Evolutionary conservation across 2,113 vertebrate species (phyloP).

Genomic region (Onychostruthus taczanowskii): DNA sequence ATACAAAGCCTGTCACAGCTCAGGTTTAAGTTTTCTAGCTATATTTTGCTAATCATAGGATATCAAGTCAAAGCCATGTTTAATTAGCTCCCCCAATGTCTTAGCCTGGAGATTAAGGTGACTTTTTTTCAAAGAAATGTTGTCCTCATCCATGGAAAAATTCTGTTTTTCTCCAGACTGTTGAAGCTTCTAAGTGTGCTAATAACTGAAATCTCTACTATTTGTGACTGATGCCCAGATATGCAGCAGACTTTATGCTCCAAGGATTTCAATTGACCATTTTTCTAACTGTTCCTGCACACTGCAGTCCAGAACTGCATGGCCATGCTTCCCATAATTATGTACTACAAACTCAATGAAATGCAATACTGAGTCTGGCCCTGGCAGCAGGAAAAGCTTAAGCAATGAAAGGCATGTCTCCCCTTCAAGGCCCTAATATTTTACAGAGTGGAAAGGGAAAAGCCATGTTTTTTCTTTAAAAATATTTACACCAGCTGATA

Average conservation of each 20-base stretch:
- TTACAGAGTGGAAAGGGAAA: background rate
- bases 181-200: background rate
- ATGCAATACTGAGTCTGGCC: background rate
- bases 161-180: background rate
- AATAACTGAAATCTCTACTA: background rate
- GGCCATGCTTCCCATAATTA: fast-evolving
- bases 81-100: background rate
- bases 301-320: background rate
- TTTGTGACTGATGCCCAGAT: background rate
- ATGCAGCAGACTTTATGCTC: background rate
- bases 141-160: background rate
- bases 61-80: background rate
- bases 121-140: background rate
- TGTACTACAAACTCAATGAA: background rate
- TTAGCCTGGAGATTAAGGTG: background rate
- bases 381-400: background rate
- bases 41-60: background rate
- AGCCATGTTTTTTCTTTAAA: background rate
- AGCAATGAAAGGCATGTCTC: background rate
- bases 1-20: background rate
- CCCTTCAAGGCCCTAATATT: background rate
- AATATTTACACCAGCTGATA: background rate
- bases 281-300: background rate
- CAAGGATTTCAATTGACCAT: background rate
- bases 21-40: background rate